phyloP scores from a whole-genome alignment of 2,888 invertebrate species.

The Chloroclystis v-ata region DNA sequence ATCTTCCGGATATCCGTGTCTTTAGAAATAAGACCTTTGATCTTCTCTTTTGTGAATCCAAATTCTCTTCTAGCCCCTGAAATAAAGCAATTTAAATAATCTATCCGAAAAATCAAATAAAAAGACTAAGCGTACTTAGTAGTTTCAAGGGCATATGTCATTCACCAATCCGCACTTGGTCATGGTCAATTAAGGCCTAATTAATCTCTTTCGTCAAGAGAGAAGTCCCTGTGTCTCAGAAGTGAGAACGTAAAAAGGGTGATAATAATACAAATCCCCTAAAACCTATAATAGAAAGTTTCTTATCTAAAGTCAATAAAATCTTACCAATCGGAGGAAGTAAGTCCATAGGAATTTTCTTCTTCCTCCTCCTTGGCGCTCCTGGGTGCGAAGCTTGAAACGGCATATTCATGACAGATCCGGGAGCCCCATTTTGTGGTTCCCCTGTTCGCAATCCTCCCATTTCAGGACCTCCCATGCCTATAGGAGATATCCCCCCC shows the following conservation, averaged over 20 bases:
- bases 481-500: background rate
- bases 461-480: background rate
- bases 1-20: constrained; percentile 69
- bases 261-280: too few relatives aligned
- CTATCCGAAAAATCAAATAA: too few relatives aligned
- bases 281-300: too few relatives aligned
- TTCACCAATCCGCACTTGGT: too few relatives aligned
- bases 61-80: constrained; percentile 41
- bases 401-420: background rate
- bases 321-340: constrained; percentile 25
- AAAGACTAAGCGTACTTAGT: too few relatives aligned
- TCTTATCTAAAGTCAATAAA: background rate
- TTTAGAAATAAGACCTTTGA: constrained; percentile 57
- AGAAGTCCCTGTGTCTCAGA: too few relatives aligned
- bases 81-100: too few relatives aligned
- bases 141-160: too few relatives aligned
- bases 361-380: constrained; percentile 35
- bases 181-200: too few relatives aligned
- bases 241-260: too few relatives aligned
- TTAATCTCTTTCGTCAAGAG: too few relatives aligned
- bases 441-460: background rate
- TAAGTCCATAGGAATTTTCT: constrained; percentile 27
- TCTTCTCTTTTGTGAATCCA: constrained; percentile 56
- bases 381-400: background rate
- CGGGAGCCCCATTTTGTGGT: too few relatives aligned